phyloP scores from a whole-genome alignment of 2,797 vertebrate species.

The Triplophysa bombifrons region DNA sequence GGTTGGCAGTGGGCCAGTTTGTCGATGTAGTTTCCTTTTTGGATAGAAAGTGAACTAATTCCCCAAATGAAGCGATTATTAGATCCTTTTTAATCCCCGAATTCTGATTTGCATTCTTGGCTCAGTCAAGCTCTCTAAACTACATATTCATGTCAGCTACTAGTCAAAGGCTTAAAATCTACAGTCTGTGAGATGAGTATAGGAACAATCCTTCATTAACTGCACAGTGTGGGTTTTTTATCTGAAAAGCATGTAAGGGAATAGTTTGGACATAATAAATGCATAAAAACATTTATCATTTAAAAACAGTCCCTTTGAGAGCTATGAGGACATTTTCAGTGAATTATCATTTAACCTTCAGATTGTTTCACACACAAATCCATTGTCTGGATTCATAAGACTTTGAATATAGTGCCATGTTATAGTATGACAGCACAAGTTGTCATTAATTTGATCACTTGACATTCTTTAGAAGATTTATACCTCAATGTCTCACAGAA shows the following conservation, averaged over 20 bases:
- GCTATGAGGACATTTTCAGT: background rate
- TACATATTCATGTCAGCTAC: background rate
- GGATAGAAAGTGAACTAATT: conserved; percentile 7
- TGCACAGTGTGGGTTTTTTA: background rate
- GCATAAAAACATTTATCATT: too few relatives aligned
- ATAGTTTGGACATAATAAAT: background rate
- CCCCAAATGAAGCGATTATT: background rate
- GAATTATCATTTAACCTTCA: background rate
- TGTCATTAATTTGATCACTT: background rate
- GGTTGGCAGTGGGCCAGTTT: background rate
- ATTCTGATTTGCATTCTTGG: background rate
- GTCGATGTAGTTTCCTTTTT: background rate
- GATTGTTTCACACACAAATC: background rate
- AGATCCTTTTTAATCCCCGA: conserved; percentile 1
- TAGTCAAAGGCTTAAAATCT: background rate
- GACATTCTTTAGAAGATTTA: background rate
- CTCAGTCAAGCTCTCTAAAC: background rate
- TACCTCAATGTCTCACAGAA: background rate
- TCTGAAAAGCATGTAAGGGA: background rate
- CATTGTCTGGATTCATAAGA: background rate
- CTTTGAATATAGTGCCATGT: background rate
- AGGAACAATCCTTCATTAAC: background rate
- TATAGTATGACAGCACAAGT: background rate
- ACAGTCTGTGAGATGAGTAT: background rate
- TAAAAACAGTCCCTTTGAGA: background rate